These are phyloP conservation scores for Panagrolaimus sp. DNA, from an alignment of 1,140 invertebrate species.

Conservation along the genomic window DNA sequence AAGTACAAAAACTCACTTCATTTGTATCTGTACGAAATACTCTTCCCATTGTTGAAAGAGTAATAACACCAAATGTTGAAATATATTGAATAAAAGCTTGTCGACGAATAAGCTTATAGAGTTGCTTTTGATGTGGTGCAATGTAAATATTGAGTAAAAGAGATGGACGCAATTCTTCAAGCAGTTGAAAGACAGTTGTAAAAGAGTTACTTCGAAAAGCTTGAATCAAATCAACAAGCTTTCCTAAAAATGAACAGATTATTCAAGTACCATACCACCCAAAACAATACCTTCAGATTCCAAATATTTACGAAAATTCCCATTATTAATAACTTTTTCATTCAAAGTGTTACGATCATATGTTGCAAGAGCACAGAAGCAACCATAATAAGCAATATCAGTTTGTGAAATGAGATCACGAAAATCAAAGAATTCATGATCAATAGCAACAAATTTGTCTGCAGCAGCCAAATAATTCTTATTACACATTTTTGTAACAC, in stretches of 20 bases:
- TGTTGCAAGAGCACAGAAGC: slow-evolving; percentile 89
- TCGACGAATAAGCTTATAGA: slow-evolving; percentile 92
- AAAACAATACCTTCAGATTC: slow-evolving; percentile 77
- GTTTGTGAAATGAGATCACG: slow-evolving; percentile 65
- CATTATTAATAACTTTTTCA: slow-evolving; percentile 89
- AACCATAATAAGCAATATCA: slow-evolving; percentile 89
- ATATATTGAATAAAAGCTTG: slow-evolving; percentile 76
- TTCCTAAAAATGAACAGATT: too few species aligned
- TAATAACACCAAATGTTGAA: slow-evolving; percentile 87
- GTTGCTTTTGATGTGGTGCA: slow-evolving; percentile 81
- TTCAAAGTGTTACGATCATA: slow-evolving; percentile 89
- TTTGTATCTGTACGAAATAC: slow-evolving; percentile 87
- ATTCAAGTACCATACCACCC: too few species aligned
- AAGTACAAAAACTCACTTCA: slow-evolving; percentile 14
- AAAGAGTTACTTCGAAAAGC: slow-evolving; percentile 99
- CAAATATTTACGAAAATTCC: slow-evolving; percentile 93
- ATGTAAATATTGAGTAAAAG: slow-evolving; percentile 92
- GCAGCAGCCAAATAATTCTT: slow-evolving; percentile 92
- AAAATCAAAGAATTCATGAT: slow-evolving; percentile 91
- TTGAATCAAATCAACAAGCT: slow-evolving; percentile 90
- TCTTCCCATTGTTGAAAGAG: slow-evolving; percentile 88
- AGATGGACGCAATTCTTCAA: slow-evolving; percentile 77
- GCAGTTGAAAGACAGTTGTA: slow-evolving; percentile 82
- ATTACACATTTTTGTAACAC: slow-evolving; percentile 81
- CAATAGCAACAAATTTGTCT: slow-evolving; percentile 79